These are phyloP conservation scores for Drosophila funebris DNA, from an alignment of 1,140 invertebrate genomes.

Conservation along the genomic window DNA sequence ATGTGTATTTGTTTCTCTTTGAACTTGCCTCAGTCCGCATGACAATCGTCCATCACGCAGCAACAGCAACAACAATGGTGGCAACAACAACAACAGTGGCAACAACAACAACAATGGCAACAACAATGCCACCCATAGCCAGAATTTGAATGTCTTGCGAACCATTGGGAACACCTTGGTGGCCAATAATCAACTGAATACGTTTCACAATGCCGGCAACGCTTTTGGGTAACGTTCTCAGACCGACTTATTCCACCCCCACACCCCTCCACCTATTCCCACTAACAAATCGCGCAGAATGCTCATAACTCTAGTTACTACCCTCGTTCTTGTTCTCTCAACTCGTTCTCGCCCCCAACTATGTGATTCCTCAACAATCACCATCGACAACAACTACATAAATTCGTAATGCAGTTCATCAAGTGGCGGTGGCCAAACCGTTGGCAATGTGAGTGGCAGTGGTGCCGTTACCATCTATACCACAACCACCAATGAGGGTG, in stretches of 20 bases:
- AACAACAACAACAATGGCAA: slow-evolving; percentile 40
- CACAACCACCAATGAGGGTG: slow-evolving; percentile 77
- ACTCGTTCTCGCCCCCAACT: slow-evolving; percentile 42
- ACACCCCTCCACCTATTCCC: background rate
- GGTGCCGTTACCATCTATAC: slow-evolving; percentile 80
- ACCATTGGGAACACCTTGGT: slow-evolving; percentile 83
- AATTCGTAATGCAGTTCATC: slow-evolving; percentile 49
- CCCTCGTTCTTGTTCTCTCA: slow-evolving; percentile 74
- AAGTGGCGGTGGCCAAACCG: slow-evolving; percentile 66
- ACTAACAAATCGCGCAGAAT: slow-evolving; percentile 46
- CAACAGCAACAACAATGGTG: slow-evolving; percentile 52
- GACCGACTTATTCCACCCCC: slow-evolving; percentile 24
- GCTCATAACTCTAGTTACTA: slow-evolving; percentile 70
- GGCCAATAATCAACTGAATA: slow-evolving; percentile 82
- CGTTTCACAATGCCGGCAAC: slow-evolving; percentile 75
- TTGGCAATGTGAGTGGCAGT: slow-evolving; percentile 69
- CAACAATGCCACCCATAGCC: slow-evolving; percentile 53
- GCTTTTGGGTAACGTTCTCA: slow-evolving; percentile 82
- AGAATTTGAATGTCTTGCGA: slow-evolving; percentile 81
- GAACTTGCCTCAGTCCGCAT: slow-evolving; percentile 63
- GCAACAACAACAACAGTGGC: slow-evolving; percentile 31
- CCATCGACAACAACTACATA: slow-evolving; percentile 11
- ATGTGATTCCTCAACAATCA: background rate
- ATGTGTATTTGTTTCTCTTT: slow-evolving; percentile 26
- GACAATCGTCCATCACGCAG: slow-evolving; percentile 73